These are phyloP conservation scores for Magallana angulata DNA, from an alignment of 1,140 invertebrate species.

Conservation along the genomic window DNA sequence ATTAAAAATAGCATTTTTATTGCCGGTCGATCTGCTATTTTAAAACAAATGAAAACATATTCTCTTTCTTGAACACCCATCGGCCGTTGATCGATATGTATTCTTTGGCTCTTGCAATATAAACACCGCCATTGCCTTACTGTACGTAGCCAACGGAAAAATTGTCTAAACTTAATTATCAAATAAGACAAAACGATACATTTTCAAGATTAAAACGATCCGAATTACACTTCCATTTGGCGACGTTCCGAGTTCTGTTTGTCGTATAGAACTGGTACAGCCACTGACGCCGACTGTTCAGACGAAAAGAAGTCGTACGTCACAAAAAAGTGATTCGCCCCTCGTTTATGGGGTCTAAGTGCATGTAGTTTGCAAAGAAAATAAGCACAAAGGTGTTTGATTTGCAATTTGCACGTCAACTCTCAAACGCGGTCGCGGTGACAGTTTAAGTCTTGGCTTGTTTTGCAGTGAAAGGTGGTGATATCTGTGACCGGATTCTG, in stretches of 20 bases:
- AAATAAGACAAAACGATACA: not conserved
- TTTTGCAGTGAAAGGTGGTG: not conserved
- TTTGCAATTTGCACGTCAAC: not conserved
- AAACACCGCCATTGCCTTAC: not conserved
- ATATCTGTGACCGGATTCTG: not conserved
- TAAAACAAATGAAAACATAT: slow-evolving; percentile 32
- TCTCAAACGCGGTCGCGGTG: not conserved
- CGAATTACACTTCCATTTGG: not conserved
- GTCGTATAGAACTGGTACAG: not conserved
- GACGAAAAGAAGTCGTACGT: not conserved
- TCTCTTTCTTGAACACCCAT: slow-evolving; percentile 4
- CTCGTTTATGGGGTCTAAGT: not conserved
- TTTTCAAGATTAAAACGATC: not conserved
- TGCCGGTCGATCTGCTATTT: not conserved
- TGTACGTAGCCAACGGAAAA: not conserved
- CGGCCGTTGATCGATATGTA: not conserved
- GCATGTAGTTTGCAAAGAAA: not conserved
- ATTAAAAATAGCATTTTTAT: slow-evolving; percentile 33
- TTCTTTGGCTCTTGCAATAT: not conserved
- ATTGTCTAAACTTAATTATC: not conserved
- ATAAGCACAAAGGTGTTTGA: not conserved
- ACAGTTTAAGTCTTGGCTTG: not conserved
- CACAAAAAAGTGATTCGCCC: not conserved
- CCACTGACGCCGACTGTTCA: not conserved
- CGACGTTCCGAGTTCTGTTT: not conserved